Evolutionary conservation across 1,140 invertebrate species (phyloP).

Genomic region (Diorhabda carinulata): DNA sequence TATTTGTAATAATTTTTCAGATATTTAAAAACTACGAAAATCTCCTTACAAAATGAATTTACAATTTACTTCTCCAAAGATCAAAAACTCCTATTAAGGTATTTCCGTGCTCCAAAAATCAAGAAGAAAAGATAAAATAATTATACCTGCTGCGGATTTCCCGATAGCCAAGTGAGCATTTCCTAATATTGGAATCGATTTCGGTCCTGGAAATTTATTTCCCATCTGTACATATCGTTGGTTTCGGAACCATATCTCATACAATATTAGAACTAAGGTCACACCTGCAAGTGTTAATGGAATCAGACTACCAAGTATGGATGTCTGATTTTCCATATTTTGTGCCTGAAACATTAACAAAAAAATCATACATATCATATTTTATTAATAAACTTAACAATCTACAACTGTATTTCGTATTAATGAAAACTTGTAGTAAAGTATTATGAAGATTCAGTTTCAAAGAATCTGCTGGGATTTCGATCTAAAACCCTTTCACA

Average conservation of each 20-base stretch:
- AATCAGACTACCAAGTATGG: neutral
- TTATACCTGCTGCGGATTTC: conserved; percentile 18
- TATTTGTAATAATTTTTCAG: neutral
- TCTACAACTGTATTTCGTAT: too few relatives aligned
- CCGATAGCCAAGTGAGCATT: conserved; percentile 23
- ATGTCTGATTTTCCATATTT: neutral
- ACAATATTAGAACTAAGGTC: conserved; percentile 17
- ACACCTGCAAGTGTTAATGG: neutral
- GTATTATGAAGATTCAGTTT: too few relatives aligned
- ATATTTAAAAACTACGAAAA: neutral
- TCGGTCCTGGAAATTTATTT: conserved; percentile 25
- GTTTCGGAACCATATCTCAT: conserved; percentile 28
- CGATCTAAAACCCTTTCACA: too few relatives aligned
- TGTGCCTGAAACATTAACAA: neutral
- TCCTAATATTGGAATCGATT: conserved; percentile 23
- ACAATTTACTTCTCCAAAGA: neutral
- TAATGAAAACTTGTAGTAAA: too few relatives aligned
- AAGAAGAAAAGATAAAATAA: neutral
- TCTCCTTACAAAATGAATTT: neutral
- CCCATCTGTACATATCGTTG: conserved; percentile 25
- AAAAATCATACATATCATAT: too few relatives aligned
- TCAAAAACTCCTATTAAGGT: neutral
- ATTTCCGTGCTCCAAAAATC: too few relatives aligned
- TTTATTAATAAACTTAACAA: too few relatives aligned
- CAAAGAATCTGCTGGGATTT: too few relatives aligned